phyloP scores from a whole-genome alignment of 2,888 invertebrate genomes.

The Drosophila vallismaia region DNA sequence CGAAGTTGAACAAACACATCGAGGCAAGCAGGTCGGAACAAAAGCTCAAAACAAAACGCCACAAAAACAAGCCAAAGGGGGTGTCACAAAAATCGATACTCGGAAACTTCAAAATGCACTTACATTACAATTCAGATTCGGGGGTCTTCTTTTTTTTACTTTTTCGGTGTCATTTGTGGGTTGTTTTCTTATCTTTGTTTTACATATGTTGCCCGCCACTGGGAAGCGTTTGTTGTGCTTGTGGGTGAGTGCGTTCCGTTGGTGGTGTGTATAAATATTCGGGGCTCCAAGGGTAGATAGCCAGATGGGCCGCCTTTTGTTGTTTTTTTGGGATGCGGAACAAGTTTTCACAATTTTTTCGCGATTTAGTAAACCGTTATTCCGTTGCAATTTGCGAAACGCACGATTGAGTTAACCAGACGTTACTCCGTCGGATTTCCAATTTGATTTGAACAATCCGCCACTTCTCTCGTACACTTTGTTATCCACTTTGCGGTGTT shows the following conservation, averaged over 20 bases:
- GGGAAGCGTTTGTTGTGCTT: slow-evolving; percentile 16
- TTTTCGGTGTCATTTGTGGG: slow-evolving; percentile 35
- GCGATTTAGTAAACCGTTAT: no score
- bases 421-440: background rate
- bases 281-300: slow-evolving; percentile 36
- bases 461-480: background rate
- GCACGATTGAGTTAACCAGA: background rate
- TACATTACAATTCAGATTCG: slow-evolving; percentile 43
- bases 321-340: background rate
- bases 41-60: slow-evolving; percentile 31
- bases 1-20: slow-evolving; percentile 59
- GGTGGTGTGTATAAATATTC: slow-evolving; percentile 62
- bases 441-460: background rate
- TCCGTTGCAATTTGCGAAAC: no score
- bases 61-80: slow-evolving; percentile 47
- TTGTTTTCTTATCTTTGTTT: slow-evolving; percentile 49
- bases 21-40: slow-evolving; percentile 25
- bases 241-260: slow-evolving; percentile 30
- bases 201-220: slow-evolving; percentile 73
- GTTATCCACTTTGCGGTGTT: background rate
- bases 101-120: slow-evolving; percentile 49
- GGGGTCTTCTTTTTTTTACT: background rate
- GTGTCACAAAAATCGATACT: slow-evolving; percentile 47
- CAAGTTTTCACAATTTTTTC: background rate
- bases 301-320: background rate